Evolutionary conservation across 2,113 vertebrate genomes (phyloP), one percentile per base, ranked within the genome.

Genomic region (Xerus inauris): DNA sequence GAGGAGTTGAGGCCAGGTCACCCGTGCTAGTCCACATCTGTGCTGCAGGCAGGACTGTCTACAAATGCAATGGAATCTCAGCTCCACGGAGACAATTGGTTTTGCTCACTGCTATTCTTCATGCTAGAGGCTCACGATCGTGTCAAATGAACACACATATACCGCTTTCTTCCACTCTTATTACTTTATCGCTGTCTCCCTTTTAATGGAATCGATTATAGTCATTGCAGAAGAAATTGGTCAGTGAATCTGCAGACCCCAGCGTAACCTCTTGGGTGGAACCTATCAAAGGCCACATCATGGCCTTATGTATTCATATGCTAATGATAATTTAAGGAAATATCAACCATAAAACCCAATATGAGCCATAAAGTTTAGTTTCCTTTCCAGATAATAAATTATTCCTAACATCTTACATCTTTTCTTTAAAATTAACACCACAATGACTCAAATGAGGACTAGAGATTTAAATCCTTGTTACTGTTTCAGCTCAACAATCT

Each of bases 391-490:
- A 76, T 11, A 38, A 38, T 2, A 45, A 17, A 8, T 89, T 85
- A 49, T 72, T 93, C 73, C 71, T 73, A 64, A 26, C 5, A 47
- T 10, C 35, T 93, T 35, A 30, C 6, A 19, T 40, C 24, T 40
- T n/a, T 40, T 64, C 11, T 59, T 69, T n/a, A 92, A 92, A 71
- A 40, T 9, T 57, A 86, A 65, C 22, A 81, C 69, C 59, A n/a
- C 1, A 54, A 35, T 75, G 77, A 82, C 69, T 93, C 87, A 82
- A 82, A 81, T 1, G 42, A 79, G 19, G 42, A 69, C 62, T 51
- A 94, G 73, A 84, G 81, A 94, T 94, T 81, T 90, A 84, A 95
- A 28, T n/a, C 47, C 79, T 12, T 5, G 54, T 42, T 69, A 22
- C 3, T 19, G 64, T 91, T 94, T 89, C 64, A 35, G 54, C 17